phyloP scores from a whole-genome alignment of 2,797 vertebrate genomes.

The Leptodactylus fallax region DNA sequence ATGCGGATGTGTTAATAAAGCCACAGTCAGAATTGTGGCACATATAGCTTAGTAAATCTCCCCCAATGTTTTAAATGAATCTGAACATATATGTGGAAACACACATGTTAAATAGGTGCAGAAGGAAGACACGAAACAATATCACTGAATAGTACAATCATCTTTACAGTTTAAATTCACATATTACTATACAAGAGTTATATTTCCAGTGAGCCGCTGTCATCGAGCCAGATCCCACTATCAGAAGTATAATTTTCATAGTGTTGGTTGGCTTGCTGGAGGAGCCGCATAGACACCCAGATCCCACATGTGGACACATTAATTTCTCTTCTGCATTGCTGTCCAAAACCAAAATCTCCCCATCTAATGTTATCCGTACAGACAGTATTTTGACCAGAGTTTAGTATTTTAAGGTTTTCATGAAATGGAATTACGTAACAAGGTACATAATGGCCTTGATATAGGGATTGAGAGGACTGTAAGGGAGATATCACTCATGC shows the following conservation, averaged over 20 bases:
- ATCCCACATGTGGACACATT: slow-evolving; percentile 51
- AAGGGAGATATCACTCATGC: no score
- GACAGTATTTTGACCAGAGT: not conserved
- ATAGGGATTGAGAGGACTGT: no score
- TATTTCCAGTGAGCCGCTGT: slow-evolving; percentile 30
- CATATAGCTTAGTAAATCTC: no score
- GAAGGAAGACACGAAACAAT: not conserved
- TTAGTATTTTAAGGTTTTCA: not conserved
- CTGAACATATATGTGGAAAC: not conserved
- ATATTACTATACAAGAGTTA: not conserved
- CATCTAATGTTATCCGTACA: slow-evolving; percentile 12
- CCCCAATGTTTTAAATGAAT: not conserved
- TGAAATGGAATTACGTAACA: not conserved
- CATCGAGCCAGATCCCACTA: slow-evolving; percentile 1
- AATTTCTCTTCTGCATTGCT: slow-evolving; percentile 21
- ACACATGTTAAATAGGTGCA: not conserved
- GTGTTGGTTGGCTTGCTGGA: slow-evolving; percentile 37
- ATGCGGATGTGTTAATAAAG: no score
- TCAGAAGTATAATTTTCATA: slow-evolving; percentile 52
- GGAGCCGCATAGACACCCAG: slow-evolving; percentile 51
- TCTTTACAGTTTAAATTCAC: not conserved
- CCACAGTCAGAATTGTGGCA: no score
- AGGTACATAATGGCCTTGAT: no score
- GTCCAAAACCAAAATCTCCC: slow-evolving; percentile 43
- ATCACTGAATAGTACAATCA: not conserved